These are phyloP conservation scores for Noctua fimbriata DNA, from an alignment of 2,888 invertebrate genomes.

Conservation along the genomic window DNA sequence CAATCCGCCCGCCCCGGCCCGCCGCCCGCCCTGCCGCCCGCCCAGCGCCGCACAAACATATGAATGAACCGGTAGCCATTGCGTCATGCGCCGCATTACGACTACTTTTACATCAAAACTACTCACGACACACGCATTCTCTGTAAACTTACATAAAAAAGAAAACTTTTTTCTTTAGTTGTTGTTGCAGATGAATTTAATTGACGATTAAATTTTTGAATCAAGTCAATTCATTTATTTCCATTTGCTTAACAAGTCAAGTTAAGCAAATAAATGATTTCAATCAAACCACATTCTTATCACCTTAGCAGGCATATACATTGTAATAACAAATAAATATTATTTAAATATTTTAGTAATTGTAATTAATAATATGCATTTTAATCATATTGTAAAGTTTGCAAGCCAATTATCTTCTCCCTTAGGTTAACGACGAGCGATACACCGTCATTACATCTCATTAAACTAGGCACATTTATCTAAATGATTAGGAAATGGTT, in stretches of 20 bases:
- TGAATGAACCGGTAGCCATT: constrained; percentile 74
- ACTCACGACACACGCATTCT: neutral
- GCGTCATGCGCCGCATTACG: constrained; percentile 60
- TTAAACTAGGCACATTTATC: constrained; percentile 30
- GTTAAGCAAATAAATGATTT: too few species aligned
- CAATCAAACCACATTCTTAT: neutral
- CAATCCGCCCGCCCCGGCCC: constrained; percentile 54
- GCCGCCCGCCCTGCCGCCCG: constrained; percentile 51
- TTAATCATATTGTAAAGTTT: neutral
- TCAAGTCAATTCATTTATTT: neutral
- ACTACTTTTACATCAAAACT: constrained; percentile 43
- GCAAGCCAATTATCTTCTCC: constrained; percentile 7
- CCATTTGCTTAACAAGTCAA: neutral
- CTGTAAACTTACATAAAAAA: neutral
- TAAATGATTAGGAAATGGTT: constrained; percentile 34
- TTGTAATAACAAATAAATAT: neutral
- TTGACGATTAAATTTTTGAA: neutral
- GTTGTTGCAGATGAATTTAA: neutral
- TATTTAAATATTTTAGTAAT: neutral
- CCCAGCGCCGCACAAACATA: constrained; percentile 62
- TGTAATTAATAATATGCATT: too few species aligned
- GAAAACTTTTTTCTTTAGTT: neutral
- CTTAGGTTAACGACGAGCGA: constrained; percentile 12
- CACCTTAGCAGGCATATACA: neutral
- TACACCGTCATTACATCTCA: constrained; percentile 12